Base-by-base conservation (phyloP, 2,113 vertebrate species). In the Agelaius tricolor region DNA sequence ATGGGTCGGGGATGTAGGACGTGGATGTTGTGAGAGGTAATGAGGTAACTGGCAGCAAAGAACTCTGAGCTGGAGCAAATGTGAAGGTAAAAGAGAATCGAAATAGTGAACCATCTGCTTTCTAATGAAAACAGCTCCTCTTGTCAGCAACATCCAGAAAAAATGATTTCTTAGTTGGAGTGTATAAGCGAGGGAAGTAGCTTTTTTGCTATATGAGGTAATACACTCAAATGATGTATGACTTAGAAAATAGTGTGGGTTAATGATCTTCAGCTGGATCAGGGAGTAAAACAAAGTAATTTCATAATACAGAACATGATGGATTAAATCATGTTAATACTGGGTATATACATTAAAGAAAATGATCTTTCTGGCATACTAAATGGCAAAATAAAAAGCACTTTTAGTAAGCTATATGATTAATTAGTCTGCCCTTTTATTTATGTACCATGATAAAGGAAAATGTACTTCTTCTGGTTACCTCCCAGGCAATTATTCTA, bases 311-410 rank as follows among this genome's bases (percentile, higher is more conserved):
- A 57, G 91, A 91, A 78, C 95, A 98, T 99, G 99, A 99, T 99
- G 98, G 98, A 99, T 99, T 98, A 98, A 98, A 97, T 95, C 96
- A 94, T 98, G 98, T 98, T 98, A 98, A 98, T 98, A 98, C 98
- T 97, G 97, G 97, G 97, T 98, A 98, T 98, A 98, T 99, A 98
- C 99, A 99, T 99, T 98, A 99, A 98, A 98, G 98, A 97, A 98
- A 98, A 98, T 98, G 96, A 98, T 97, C 97, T 97, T 92, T 96
- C 98, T 98, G 98, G 99, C 98, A 98, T 98, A 96, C 98, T 98
- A 98, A 98, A 99, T 98, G 98, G 99, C 98, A 98, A 99, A 99
- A 99, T 99, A 98, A 99, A 97, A 99, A 98, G 98, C 99, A 99
- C 99, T 99, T 99, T 98, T 98, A 98, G 98, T 98, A 99, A 99